phyloP scores from a whole-genome alignment of 2,888 invertebrate species.

The Ashinkailepas kermadecensis region DNA sequence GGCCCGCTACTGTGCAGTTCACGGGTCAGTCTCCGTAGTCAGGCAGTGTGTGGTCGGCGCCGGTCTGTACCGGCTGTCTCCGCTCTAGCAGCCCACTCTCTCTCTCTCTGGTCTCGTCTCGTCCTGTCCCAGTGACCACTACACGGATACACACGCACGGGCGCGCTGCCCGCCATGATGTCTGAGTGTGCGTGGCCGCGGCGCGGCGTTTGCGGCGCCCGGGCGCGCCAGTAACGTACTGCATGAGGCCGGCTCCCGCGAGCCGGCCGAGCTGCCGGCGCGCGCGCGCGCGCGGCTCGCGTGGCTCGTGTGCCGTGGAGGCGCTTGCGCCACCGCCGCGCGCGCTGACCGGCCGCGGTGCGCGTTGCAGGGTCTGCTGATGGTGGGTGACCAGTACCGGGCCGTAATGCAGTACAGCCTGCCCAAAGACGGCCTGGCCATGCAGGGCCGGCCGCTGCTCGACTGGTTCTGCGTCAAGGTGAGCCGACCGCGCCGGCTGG shows the following conservation, averaged over 20 bases:
- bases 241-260: slow-evolving; percentile 5
- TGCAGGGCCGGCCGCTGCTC: slow-evolving; percentile 34
- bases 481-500: slow-evolving; percentile 28
- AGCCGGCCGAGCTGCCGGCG: slow-evolving; percentile 17
- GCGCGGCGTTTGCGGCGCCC: neutral
- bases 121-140: neutral
- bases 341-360: slow-evolving; percentile 17
- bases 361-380: slow-evolving; percentile 58
- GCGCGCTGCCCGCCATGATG: neutral
- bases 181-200: neutral
- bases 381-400: slow-evolving; percentile 62
- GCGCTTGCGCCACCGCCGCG: neutral
- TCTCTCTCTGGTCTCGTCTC: neutral
- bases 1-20: neutral
- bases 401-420: slow-evolving; percentile 69
- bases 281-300: slow-evolving; percentile 27
- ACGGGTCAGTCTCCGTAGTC: too few relatives aligned
- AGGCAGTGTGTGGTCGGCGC: neutral
- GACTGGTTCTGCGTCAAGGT: slow-evolving; percentile 43
- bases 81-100: neutral
- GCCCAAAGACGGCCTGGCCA: slow-evolving; percentile 49
- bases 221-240: slow-evolving; percentile 10
- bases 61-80: neutral
- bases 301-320: slow-evolving; percentile 23
- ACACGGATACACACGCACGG: neutral